phyloP scores from a whole-genome alignment of 2,113 vertebrate genomes.

The Caranx melampygus region DNA sequence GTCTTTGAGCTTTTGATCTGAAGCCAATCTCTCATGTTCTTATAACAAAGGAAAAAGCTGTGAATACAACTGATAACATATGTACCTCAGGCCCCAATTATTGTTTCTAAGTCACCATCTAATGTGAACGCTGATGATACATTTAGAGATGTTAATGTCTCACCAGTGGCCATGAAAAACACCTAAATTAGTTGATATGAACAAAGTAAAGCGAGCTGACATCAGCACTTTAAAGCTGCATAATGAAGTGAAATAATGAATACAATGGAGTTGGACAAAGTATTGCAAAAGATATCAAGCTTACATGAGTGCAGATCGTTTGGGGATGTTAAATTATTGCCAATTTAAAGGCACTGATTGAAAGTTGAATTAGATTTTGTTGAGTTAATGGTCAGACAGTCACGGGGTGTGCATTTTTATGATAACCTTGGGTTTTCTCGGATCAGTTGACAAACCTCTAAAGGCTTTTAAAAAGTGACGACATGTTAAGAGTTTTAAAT shows the following conservation, averaged over 20 bases:
- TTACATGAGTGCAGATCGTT: background rate
- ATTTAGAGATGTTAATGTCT: no score
- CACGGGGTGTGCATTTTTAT: slow-evolving; percentile 19
- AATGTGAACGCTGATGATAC: no score
- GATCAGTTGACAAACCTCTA: slow-evolving; percentile 31
- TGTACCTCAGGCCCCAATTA: background rate
- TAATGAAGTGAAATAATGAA: background rate
- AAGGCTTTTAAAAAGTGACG: slow-evolving; percentile 34
- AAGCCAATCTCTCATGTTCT: background rate
- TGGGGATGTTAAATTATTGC: background rate
- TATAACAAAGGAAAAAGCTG: no score
- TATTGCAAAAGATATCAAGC: background rate
- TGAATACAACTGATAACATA: background rate
- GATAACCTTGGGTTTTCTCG: slow-evolving; percentile 15
- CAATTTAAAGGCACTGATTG: background rate
- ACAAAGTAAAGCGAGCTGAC: background rate
- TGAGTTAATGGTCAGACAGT: slow-evolving; percentile 12
- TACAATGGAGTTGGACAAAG: background rate
- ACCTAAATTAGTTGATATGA: background rate
- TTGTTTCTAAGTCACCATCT: no score
- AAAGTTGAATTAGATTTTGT: background rate
- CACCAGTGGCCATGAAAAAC: background rate
- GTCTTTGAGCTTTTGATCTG: background rate
- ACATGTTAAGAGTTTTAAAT: slow-evolving; percentile 45
- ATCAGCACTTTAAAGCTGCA: background rate